phyloP scores from a whole-genome alignment of 2,113 vertebrate genomes.

The Gymnocephalus cernua region DNA sequence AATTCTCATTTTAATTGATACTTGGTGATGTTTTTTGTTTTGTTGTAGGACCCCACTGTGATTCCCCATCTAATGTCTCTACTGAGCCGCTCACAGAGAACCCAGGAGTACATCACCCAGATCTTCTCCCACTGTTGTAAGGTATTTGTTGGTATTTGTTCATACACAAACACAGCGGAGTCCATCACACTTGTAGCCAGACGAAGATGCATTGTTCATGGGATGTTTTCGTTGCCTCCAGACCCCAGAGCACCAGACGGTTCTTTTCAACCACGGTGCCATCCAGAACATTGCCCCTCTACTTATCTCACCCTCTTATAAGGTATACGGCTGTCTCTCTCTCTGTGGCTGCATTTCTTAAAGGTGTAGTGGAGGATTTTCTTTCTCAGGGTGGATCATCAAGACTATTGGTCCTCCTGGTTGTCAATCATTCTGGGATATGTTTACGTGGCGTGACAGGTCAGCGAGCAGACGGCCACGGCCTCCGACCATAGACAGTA shows the following conservation, averaged over 20 bases:
- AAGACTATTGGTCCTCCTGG: too few relatives aligned
- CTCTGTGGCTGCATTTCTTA: not conserved
- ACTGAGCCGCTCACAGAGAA: conserved; percentile 93
- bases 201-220: not conserved
- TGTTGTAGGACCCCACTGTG: conserved; percentile 91
- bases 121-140: conserved; percentile 99
- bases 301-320: conserved; percentile 93
- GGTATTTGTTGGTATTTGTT: conserved; percentile 85
- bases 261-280: conserved; percentile 96
- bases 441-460: too few relatives aligned
- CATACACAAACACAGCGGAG: conserved; percentile 20
- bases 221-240: conserved; percentile 71
- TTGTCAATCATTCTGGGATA: too few relatives aligned
- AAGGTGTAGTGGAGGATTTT: too few relatives aligned
- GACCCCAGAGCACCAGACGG: conserved; percentile 97
- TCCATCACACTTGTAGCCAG: not conserved
- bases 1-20: not conserved
- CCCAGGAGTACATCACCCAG: conserved; percentile 99
- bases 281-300: conserved; percentile 97
- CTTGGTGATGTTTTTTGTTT: not conserved
- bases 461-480: too few relatives aligned
- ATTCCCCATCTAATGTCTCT: conserved; percentile 98
- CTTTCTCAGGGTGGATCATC: too few relatives aligned
- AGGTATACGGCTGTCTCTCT: conserved; percentile 82
- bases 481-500: too few relatives aligned